Base-by-base conservation (phyloP, 2,797 vertebrate species). In the Tapera naevia region DNA sequence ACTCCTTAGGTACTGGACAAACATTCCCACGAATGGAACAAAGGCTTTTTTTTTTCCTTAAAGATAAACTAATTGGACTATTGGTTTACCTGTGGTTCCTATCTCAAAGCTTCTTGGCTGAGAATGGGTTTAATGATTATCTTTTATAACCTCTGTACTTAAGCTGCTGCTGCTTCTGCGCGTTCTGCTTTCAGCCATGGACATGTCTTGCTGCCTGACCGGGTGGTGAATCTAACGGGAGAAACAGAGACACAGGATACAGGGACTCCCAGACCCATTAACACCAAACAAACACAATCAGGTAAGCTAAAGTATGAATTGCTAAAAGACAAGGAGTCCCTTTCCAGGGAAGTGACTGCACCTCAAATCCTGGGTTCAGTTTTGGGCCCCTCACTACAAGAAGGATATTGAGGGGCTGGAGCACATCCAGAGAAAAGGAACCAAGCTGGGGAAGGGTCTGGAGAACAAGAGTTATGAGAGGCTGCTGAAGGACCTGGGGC, bases 111-210 rank as follows among this genome's bases (percentile, higher is more conserved):
- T 82, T 88, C 91, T 73, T 91, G 64, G 57, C 73, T 58, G 72
- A 95, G 85, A 82, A 67, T 65, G 32, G 48, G 97, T 97, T 98
- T 98, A 98, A 98, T 98, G 37, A 98, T 98, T 98, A 98, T 82
- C 97, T 86, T 91, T 85, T 91, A 95, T 91, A 97, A 98, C 98
- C 97, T 98, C 97, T 97, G 98, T 97, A 98, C 97, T 94, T 94
- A 96, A 96, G 89, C 80, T 93, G 89, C 91, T 89, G 96, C 61
- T 58, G 39, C 72, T 94, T 87, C 95, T 87, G 73, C 91, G 22
- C 87, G 45, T 67, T 94, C 87, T 80, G 46, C 6, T 65, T 93
- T 84, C 85, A 93, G 97, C 93, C 67, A 88, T 66, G 95, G 92
- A 43, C 89, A 60, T 82, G 89, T 61, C 89, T 51, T 32, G 57